Base-by-base conservation (phyloP, 2,888 invertebrate species). In the Laspeyria flexula region DNA sequence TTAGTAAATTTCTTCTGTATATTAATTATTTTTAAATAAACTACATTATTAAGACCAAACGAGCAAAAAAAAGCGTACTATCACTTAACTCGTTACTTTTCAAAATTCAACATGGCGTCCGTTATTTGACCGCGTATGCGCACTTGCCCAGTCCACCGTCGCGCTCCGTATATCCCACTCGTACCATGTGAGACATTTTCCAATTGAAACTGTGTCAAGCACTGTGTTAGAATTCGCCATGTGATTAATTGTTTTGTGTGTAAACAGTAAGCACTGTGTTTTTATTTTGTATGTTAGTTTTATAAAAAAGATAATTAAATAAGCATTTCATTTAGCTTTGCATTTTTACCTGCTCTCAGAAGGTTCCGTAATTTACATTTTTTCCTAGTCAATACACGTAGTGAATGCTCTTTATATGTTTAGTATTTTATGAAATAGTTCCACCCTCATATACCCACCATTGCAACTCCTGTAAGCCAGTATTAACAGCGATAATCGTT, bases 161-260 rank as follows among this genome's bases (percentile, higher is more conserved):
- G 68, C 58, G 56, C 56, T 69, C 77, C 72, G 68, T 82, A 77
- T 79, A 72, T 85, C 83, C 81, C 84, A 73, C 86, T 85, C 82
- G 81, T 49, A 54, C 51, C 40, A 57, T 63, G 68, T 55, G 50
- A 31, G 42, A 42, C 52, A 62, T 60, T 49, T 68, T 66, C 53
- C 59, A 49, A 31, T 52, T 56, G 40, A 47, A 60, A 67, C 49
- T 54, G 56, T 56, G 54, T 55, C 48, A 37, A 37, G 9, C 42
- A 27, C 43, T 39, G 50, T 60, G 46, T 51, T 50, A 18, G 52
- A 13, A 54, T 48, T 50, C 44, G 51, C 43, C 37, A 65, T 68
- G 60, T 63, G 66, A 63, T 58, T 51, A 51, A 38, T 16, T 33
- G 29, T 55, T 51, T 40, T 47, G 44, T 46, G 44, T 53, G 52